Base-by-base conservation (phyloP, 64 coral and sea anemone genomes). In the Stichodactyla helianthus region DNA sequence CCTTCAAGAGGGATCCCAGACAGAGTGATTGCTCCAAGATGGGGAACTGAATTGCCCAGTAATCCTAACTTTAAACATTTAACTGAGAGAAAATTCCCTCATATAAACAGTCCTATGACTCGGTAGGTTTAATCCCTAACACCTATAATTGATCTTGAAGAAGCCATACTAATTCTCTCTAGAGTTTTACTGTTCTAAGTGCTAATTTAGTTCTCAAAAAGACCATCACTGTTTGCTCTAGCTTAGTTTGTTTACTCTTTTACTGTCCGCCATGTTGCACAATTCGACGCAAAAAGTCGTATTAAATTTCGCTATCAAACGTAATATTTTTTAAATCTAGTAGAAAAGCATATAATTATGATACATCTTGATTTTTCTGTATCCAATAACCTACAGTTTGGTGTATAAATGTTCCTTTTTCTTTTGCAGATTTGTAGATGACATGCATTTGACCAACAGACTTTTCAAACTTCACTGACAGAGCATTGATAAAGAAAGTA, bases 101-200 rank as follows among this genome's bases (percentile, higher is more conserved):
- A 95, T 31, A 99, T 99, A 23, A 99, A 99, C 85, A 99, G 97
- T 65, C 93, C 97, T 5, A 99, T 99, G 93, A 99, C 97, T 17
- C 71, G 97, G 97, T 99, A 83, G 91, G 85, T 87, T 53, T 7
- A 19, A 10, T 12, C 28, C 8, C 5, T 20, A 82, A 55, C 15
- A 18, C 6, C n/a, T 55, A 28, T 28, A 0, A 53, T 52, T 11
- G 18, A 26, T n/a, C 50, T 71, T 22, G 22, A 60, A 56, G 79
- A 31, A 27, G 22, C 7, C 58, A 20, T 20, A 12, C 50, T 57
- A 23, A 79, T 26, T 50, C 55, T 82, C 1, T 52, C 22, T 51
- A 44, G 51, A 82, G 0, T 58, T 54, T 3, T 10, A 79, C 57
- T 78, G 52, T 58, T 79, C 12, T 56, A 19, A 51, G 17, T 1